Evolutionary conservation across 2,113 vertebrate species (phyloP).

Genomic region (Myxocyprinus asiaticus): DNA sequence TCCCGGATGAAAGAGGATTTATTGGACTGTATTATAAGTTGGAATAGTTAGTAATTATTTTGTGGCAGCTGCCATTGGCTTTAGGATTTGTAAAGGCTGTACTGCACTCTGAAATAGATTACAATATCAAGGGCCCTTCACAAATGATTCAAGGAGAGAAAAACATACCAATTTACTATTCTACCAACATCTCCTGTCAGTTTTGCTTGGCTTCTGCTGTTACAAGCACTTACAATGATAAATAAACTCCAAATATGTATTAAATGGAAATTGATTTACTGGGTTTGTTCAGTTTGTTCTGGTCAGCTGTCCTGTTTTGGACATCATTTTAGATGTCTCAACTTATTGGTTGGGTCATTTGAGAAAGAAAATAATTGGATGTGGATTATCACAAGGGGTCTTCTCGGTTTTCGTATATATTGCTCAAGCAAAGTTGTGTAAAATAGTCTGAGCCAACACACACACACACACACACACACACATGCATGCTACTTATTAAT

Average conservation of each 20-base stretch:
- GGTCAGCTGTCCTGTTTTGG: too few species aligned
- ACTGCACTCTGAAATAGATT: constrained; percentile 9
- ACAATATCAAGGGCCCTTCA: not conserved
- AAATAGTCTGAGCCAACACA: too few species aligned
- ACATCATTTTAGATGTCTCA: too few species aligned
- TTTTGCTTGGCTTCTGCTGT: not conserved
- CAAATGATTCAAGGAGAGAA: not conserved
- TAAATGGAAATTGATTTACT: constrained; percentile 24
- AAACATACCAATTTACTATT: not conserved
- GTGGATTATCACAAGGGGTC: too few species aligned
- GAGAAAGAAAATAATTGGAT: too few species aligned
- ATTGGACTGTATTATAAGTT: constrained; percentile 47
- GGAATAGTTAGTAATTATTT: constrained; percentile 47
- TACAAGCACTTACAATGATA: not conserved
- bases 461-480: too few species aligned
- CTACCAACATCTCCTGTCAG: not conserved
- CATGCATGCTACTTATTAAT: too few species aligned
- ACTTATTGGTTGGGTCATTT: too few species aligned
- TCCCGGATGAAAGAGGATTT: constrained; percentile 38
- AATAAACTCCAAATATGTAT: not conserved
- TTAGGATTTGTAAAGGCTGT: constrained; percentile 40
- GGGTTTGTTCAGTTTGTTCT: too few species aligned
- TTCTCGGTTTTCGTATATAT: too few species aligned
- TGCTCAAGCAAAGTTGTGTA: too few species aligned
- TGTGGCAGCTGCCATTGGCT: constrained; percentile 46